phyloP scores from a whole-genome alignment of 2,888 invertebrate genomes.

The Lysandra coridon region DNA sequence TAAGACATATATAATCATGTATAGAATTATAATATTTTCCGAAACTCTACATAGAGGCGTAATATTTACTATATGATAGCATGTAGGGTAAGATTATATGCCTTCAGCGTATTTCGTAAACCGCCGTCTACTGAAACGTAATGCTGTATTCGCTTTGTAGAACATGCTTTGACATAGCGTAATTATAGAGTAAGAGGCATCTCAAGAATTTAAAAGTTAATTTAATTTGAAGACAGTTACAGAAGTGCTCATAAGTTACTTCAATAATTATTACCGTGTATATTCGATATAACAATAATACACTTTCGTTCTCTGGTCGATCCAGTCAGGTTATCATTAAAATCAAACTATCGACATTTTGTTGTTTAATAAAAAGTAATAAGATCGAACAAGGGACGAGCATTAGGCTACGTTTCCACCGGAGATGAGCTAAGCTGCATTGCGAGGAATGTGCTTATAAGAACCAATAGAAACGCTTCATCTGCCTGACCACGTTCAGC shows the following conservation, averaged over 20 bases:
- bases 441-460: no score
- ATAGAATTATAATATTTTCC: slow-evolving; percentile 75
- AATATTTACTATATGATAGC: slow-evolving; percentile 65
- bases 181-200: not conserved
- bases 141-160: not conserved
- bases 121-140: slow-evolving; percentile 18
- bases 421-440: no score
- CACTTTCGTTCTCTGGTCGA: not conserved
- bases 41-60: slow-evolving; percentile 76
- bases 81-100: slow-evolving; percentile 53
- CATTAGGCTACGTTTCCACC: no score
- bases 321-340: not conserved
- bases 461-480: no score
- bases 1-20: slow-evolving; percentile 59
- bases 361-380: no score
- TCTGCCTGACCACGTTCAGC: no score
- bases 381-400: no score
- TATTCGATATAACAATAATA: not conserved
- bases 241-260: not conserved
- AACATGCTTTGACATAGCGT: not conserved
- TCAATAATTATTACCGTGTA: not conserved
- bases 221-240: not conserved
- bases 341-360: no score
- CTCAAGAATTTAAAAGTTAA: not conserved
- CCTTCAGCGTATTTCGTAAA: slow-evolving; percentile 51